A percentile compares a stretch with the other conserved stretches of the same genome.
These are phyloP conservation scores for Arizona elegans DNA, from an alignment of 2,113 vertebrate genomes.

Conservation along the genomic window DNA sequence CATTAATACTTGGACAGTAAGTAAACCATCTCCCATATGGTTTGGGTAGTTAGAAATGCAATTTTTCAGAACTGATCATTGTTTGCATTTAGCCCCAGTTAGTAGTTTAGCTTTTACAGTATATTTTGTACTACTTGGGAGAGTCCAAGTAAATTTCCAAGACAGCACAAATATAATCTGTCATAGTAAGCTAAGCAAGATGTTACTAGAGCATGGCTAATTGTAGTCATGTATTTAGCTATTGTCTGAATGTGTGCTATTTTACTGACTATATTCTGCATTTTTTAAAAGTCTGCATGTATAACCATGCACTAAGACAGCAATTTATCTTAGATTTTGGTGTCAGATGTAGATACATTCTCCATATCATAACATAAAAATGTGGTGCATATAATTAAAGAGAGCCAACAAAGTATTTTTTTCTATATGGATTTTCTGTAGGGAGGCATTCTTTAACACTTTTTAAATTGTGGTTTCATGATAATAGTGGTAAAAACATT, in stretches of 20 bases:
- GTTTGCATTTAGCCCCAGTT: neutral
- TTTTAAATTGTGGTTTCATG: neutral
- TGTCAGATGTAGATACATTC: neutral
- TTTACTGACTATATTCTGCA: neutral
- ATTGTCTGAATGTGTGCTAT: neutral
- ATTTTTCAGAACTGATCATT: neutral
- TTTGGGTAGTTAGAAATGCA: neutral
- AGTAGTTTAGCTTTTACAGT: neutral
- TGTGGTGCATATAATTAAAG: neutral
- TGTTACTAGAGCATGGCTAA: neutral
- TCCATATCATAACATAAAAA: neutral
- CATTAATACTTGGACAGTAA: neutral
- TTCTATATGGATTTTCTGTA: neutral
- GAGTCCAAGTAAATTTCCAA: neutral
- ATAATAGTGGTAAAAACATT: neutral
- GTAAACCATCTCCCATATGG: neutral
- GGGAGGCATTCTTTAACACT: neutral
- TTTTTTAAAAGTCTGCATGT: neutral
- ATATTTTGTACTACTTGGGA: neutral
- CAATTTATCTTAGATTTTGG: neutral
- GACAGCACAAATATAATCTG: neutral
- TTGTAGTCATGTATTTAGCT: neutral
- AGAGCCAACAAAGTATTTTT: neutral
- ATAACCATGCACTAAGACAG: neutral
- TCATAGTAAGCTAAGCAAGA: slow-evolving; percentile 2